phyloP scores from a whole-genome alignment of 2,797 vertebrate genomes.

The Crenichthys baileyi region DNA sequence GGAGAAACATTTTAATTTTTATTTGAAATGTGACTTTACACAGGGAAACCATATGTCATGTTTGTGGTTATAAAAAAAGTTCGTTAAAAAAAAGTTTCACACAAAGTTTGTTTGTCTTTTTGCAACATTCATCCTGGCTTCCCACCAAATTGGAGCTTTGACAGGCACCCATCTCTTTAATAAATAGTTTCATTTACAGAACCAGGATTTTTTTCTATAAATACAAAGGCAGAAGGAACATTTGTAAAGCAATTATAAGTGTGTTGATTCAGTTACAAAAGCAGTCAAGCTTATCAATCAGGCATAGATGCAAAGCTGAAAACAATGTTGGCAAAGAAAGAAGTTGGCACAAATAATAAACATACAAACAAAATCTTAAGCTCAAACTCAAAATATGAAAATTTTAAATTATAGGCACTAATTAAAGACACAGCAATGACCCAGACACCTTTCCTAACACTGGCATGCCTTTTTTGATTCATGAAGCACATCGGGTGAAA shows the following conservation, averaged over 20 bases:
- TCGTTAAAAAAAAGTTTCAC: slow-evolving; percentile 80
- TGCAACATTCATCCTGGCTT: slow-evolving; percentile 69
- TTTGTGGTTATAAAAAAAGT: slow-evolving; percentile 84
- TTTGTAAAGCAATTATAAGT: slow-evolving; percentile 82
- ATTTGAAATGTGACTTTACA: slow-evolving; percentile 87
- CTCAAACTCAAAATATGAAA: slow-evolving; percentile 82
- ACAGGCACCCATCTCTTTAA: slow-evolving; percentile 77
- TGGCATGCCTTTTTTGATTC: slow-evolving; percentile 49
- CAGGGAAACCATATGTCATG: slow-evolving; percentile 80
- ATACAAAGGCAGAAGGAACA: slow-evolving; percentile 83
- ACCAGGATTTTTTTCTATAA: slow-evolving; percentile 78
- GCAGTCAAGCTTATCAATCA: slow-evolving; percentile 76
- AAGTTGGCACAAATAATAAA: slow-evolving; percentile 86
- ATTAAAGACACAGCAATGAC: slow-evolving; percentile 76
- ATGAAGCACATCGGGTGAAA: slow-evolving; percentile 60
- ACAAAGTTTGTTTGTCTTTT: slow-evolving; percentile 78
- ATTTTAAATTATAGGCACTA: slow-evolving; percentile 98
- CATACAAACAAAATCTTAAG: slow-evolving; percentile 83
- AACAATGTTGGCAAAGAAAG: slow-evolving; percentile 85
- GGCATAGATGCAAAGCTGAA: slow-evolving; percentile 74
- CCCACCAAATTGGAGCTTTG: slow-evolving; percentile 62
- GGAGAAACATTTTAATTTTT: slow-evolving; percentile 70
- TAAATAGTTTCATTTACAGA: slow-evolving; percentile 85
- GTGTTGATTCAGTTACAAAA: slow-evolving; percentile 86
- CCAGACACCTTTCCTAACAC: slow-evolving; percentile 55